Conservation (phyloP, 1,140 invertebrate genomes). For the Gonatopus flavifemur region DNA sequence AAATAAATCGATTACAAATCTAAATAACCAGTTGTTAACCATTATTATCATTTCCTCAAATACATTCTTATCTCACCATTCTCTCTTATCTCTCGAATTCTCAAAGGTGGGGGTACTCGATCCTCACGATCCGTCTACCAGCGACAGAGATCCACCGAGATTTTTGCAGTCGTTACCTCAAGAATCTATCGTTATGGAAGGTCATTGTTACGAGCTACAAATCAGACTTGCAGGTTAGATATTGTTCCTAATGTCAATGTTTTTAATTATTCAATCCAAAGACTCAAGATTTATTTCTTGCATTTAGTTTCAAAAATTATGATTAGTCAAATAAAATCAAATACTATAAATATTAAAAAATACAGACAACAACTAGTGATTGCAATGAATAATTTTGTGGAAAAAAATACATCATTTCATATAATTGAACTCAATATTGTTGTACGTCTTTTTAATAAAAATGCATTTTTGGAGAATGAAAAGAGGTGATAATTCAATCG, state of each 20-base stretch:
- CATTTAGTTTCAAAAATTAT: no score
- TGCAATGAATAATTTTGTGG: no score
- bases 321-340: no score
- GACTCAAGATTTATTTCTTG: no score
- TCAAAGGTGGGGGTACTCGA: conserved; percentile 38
- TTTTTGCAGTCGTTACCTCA: conserved; percentile 54
- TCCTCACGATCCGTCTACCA: conserved; percentile 25
- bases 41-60: background rate
- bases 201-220: conserved; percentile 63
- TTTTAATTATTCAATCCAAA: conserved; percentile 1
- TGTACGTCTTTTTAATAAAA: no score
- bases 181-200: conserved; percentile 61
- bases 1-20: no score
- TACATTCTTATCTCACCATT: background rate
- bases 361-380: no score
- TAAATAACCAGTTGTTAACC: background rate
- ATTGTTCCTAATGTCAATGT: conserved; percentile 2
- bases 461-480: no score
- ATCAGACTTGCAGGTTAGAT: conserved; percentile 59
- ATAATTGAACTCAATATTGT: no score
- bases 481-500: no score
- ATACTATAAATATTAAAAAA: no score
- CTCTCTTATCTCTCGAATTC: background rate
- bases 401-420: no score
- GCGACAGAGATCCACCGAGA: conserved; percentile 50